Evolutionary conservation across 2,888 invertebrate genomes (phyloP).

Genomic region (Temnothorax rugatulus): DNA sequence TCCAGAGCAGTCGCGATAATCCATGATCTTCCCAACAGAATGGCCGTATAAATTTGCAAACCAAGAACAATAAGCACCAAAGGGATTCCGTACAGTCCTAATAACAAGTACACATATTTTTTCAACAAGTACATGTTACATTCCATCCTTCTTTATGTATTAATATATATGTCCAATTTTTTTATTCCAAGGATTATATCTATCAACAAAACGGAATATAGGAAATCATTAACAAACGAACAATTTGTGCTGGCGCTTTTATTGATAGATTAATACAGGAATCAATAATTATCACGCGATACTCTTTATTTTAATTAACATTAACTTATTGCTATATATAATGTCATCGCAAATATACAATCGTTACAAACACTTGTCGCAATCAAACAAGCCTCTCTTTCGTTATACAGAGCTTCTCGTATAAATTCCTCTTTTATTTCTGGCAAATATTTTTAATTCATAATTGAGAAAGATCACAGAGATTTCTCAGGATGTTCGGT

Average conservation of each 20-base stretch:
- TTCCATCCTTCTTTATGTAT: neutral
- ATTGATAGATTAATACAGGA: neutral
- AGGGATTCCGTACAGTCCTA: constrained; percentile 91
- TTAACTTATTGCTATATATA: constrained; percentile 10
- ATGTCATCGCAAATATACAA: constrained; percentile 4
- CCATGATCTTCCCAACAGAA: constrained; percentile 94
- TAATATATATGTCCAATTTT: neutral
- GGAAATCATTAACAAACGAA: constrained; percentile 8
- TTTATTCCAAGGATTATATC: neutral
- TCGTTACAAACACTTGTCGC: neutral
- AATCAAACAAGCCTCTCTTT: neutral
- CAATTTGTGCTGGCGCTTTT: constrained; percentile 2
- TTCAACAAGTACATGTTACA: neutral
- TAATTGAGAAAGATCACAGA: neutral
- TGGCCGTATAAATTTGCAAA: constrained; percentile 93
- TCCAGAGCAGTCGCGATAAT: constrained; percentile 91
- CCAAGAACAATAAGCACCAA: constrained; percentile 90
- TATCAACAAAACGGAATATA: neutral
- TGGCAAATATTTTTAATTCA: neutral
- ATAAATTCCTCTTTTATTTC: neutral
- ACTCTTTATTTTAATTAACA: constrained; percentile 23
- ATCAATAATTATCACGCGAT: neutral
- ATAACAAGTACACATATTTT: constrained; percentile 20
- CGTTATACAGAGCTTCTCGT: neutral
- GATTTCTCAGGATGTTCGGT: neutral